Base-by-base conservation (phyloP, 2,113 vertebrate species). In the Sinocyclocheilus rhinocerous region DNA sequence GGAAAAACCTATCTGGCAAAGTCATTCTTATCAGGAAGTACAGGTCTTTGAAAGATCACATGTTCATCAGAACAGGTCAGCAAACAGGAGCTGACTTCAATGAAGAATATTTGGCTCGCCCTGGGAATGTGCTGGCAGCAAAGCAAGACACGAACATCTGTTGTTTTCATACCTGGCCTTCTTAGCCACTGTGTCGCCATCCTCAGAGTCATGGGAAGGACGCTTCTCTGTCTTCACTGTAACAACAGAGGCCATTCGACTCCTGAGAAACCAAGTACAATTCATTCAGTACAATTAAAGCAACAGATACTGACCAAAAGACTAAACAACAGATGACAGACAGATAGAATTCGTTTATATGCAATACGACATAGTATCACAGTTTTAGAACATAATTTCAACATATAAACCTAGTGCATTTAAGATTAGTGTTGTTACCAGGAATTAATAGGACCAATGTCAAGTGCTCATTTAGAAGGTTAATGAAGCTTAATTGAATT, bases 221-320 rank as follows among this genome's bases (percentile, higher is more conserved):
- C 95, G 95, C 94, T 94, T 96, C 91, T 94, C 95, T 91, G 93
- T 95, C 95, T 96, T 95, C 91, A 95, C 93, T 59, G 92, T 94
- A 91, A 94, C 94, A 89, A 93, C 92, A 90, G 97, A 97, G 95
- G 97, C 97, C 97, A 98, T 98, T 96, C 96, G 95, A 95, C 95
- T 95, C 92, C 97, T 97, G 22, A 29, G 45, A 57, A 26, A 50
- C 15, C 13, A 50, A 76, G 73, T 39, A 20, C 15, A 33, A 57
- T 22, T 26, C 18, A 29, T 29, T 45, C 26, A 78, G 42, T 42
- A 9, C 42, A 42, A 42, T 42, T 26, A 70, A n/a, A 45, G 29
- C 26, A 45, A 52, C 65, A 83, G n/a, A 42, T 6, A 73, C 3
- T 36, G 29, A 36, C 67, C 8, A 70, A 20, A 10, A 36, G 55